Evolutionary conservation across 2,113 vertebrate genomes (phyloP).

Genomic region (Otus sunia): DNA sequence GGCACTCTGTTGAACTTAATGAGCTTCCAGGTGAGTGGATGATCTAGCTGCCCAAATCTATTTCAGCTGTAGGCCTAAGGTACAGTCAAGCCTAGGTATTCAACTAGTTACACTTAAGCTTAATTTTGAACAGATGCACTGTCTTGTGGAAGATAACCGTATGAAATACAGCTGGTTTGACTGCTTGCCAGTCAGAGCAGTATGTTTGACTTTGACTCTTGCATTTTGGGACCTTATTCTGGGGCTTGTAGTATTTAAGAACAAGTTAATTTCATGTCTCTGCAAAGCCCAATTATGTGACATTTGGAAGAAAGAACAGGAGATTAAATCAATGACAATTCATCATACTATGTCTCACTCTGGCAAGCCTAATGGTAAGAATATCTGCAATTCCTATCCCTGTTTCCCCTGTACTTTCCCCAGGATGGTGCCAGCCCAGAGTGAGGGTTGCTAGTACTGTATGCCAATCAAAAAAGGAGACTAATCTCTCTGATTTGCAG

Average conservation of each 20-base stretch:
- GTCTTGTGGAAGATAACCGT: neutral
- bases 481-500: neutral
- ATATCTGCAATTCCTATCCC: neutral
- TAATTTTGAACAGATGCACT: neutral
- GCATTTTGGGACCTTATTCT: neutral
- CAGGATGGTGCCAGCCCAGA: neutral
- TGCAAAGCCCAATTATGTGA: neutral
- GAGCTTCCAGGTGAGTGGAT: neutral
- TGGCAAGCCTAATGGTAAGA: neutral
- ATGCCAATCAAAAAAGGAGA: neutral
- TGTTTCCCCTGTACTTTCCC: neutral
- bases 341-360: neutral
- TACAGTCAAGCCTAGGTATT: neutral
- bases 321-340: neutral
- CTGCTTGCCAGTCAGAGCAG: neutral
- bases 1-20: neutral
- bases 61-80: neutral
- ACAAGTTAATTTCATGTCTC: neutral
- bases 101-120: neutral
- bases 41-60: neutral
- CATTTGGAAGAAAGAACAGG: conserved; percentile 1
- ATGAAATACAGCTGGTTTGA: neutral
- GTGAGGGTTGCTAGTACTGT: neutral
- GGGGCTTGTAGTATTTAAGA: neutral
- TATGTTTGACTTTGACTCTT: neutral